A percentile compares a stretch with the other conserved stretches of the same genome.
phyloP scores from a whole-genome alignment of 2,113 vertebrate genomes.

The Mesembrinibis cayennensis region DNA sequence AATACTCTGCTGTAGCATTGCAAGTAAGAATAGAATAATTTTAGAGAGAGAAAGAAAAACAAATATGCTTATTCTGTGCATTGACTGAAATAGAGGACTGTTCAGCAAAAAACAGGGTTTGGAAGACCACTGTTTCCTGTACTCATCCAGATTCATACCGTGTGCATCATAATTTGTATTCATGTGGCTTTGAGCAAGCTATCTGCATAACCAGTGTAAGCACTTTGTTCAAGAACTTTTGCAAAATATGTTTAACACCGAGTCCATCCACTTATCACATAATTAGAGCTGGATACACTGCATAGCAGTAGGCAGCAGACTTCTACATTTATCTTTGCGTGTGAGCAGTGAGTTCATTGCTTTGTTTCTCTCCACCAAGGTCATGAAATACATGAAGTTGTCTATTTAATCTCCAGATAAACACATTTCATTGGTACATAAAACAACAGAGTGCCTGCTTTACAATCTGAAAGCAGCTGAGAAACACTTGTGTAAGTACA shows the following conservation, averaged over 20 bases:
- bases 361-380: slow-evolving; percentile 55
- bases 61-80: neutral
- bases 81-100: neutral
- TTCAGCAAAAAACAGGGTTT: neutral
- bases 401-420: slow-evolving; percentile 54
- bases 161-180: slow-evolving; percentile 39
- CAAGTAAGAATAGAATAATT: neutral
- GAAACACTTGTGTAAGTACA: neutral
- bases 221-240: slow-evolving; percentile 44
- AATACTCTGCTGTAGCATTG: neutral
- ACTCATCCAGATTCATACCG: slow-evolving; percentile 7
- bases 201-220: slow-evolving; percentile 36
- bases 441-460: slow-evolving; percentile 21
- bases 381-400: slow-evolving; percentile 48
- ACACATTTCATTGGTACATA: slow-evolving; percentile 21
- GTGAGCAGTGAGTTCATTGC: neutral
- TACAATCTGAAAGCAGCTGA: slow-evolving; percentile 13
- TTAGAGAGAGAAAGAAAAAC: neutral
- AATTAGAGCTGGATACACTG: slow-evolving; percentile 14
- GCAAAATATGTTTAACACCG: slow-evolving; percentile 18
- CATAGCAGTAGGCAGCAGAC: neutral
- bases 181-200: slow-evolving; percentile 14
- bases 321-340: slow-evolving; percentile 25
- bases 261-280: slow-evolving; percentile 31
- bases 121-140: neutral